Evolutionary conservation across 2,113 vertebrate genomes (phyloP), one percentile per base, ranked within the genome.

Genomic region (Vidua macroura): DNA sequence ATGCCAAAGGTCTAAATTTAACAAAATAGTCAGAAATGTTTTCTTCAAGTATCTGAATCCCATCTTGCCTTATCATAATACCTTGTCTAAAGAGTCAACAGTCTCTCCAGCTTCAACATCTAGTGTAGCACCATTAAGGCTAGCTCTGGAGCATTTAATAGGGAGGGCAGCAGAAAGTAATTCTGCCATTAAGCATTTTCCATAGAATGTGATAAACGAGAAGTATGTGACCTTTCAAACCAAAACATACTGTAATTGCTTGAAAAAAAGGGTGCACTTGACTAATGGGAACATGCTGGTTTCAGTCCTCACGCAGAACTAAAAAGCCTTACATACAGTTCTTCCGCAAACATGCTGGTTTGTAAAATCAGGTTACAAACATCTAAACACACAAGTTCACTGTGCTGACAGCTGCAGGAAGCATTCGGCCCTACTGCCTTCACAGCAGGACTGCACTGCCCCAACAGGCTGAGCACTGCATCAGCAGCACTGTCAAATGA

Each of bases 311-410:
- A 62, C 74, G 53, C 23, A 86, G 70, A 87, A 80, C 53, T 69
- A 28, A 72, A 73, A 82, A 55, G 3, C 30, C 25, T 52, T 53
- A 90, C 17, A 4, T 58, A 77, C 30, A 78, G 39, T 39, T 80
- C 52, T 59, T 86, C 67, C 60, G 37, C 63, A 55, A 56, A 67
- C 48, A 28, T 21, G 60, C 91, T 90, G 88, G 43, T 66, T 95
- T 94, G 83, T 55, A 73, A 90, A 53, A 83, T 83, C 46, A 62
- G 59, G 30, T 86, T 88, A 83, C 83, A 90, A 77, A 92, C 58
- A 86, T 28, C 67, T 79, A 44, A 92, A 75, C 37, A 37, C 51
- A 46, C 41, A 28, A 31, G 16, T 81, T 86, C 72, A 67, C 72
- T 74, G 59, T 58, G 75, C 85, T 88, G 88, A 56, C 41, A 90